Evolutionary conservation across 1,140 invertebrate genomes (phyloP), one percentile per base, ranked within the genome.

Genomic region (Brachionus koreanus): DNA sequence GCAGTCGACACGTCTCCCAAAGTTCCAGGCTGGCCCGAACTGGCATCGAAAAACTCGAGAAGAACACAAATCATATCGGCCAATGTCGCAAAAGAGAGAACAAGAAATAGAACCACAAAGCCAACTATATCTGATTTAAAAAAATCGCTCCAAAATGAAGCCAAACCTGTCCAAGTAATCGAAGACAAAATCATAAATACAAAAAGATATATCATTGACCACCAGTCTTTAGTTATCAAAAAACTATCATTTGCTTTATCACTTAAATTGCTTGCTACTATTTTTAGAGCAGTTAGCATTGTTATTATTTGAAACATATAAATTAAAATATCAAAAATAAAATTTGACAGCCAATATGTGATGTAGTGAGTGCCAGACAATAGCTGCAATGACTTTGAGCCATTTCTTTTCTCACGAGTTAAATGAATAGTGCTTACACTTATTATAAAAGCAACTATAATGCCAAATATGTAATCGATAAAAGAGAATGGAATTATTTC

Each of bases 1-100:
- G 49, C 10, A 4, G 2, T 79, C 10, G 76, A 57, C 9, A 65
- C 35, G 25, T 79, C 25, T 6, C 49, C 29, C 6, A 61, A 3
- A 13, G 35, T 39, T 19, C 76, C 76, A 42, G 76, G 5, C 3
- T 57, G 25, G 3, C 9, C 76, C 19, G 23, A 16, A 10, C n/a
- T 61, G 2, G 49, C 33, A 5, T 42, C 61, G 25, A 79, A 79
- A 65, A 79, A 65, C 39, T 37, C 16, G 9, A 79, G 10, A 6
- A 79, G 5, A 39, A 79, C 76, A 79, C 49, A 79, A 23, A 79
- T 65, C 76, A 79, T 79, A n/a, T 79, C 76, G 19, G 57, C 76
- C 19, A 79, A 29, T 16, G 76, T 61, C 1, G 61, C 61, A 43
- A 79, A 79, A 13, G 76, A 79, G 5, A 79, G 33, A 7, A 79